Conservation (phyloP, 1,140 invertebrate genomes). For the Drosophila miranda region DNA sequence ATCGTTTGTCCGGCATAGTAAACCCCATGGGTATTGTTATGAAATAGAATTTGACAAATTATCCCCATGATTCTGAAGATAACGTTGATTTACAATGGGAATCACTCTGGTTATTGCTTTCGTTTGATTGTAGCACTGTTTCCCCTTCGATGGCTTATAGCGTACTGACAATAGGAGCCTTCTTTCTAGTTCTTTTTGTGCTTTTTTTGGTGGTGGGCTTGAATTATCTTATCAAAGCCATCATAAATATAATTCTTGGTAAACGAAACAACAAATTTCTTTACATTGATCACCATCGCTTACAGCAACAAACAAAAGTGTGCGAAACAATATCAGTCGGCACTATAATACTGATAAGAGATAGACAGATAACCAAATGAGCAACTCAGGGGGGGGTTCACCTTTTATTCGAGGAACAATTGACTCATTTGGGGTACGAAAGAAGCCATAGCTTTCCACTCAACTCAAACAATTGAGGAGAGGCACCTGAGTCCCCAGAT, state of each 20-base stretch:
- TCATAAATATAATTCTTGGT: slow-evolving; percentile 23
- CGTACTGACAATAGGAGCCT: slow-evolving; percentile 12
- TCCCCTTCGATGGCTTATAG: slow-evolving; percentile 11
- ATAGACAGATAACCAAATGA: background rate
- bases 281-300: slow-evolving; percentile 4
- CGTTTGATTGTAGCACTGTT: slow-evolving; percentile 9
- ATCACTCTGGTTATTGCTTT: background rate
- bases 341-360: slow-evolving; percentile 7
- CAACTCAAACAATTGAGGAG: slow-evolving; percentile 6
- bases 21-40: slow-evolving; percentile 81
- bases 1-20: slow-evolving; percentile 84
- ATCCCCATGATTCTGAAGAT: slow-evolving; percentile 48
- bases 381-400: too few species aligned
- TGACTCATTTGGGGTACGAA: background rate
- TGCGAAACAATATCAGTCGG: background rate
- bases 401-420: too few species aligned
- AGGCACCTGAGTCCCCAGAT: slow-evolving; percentile 26
- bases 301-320: background rate
- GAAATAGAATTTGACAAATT: slow-evolving; percentile 77
- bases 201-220: background rate
- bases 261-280: slow-evolving; percentile 25
- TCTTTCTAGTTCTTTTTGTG: slow-evolving; percentile 10
- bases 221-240: slow-evolving; percentile 61
- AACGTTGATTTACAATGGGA: background rate
- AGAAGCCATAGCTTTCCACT: background rate